Conservation (phyloP, 2,113 vertebrate species). For the Tychaedon coryphoeus region DNA sequence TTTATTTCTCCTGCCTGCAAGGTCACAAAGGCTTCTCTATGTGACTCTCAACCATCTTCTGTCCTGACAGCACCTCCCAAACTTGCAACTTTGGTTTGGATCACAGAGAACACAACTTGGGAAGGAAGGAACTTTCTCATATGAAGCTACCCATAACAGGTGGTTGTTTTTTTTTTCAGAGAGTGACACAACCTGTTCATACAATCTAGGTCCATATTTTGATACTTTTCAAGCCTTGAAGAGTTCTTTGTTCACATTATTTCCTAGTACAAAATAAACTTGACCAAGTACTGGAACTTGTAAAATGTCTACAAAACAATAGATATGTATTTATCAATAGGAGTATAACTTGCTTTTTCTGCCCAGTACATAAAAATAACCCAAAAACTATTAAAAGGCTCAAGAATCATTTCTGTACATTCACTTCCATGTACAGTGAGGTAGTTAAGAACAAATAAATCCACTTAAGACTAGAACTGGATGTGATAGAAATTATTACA, state of each 20-base stretch:
- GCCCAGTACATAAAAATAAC: neutral
- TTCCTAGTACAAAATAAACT: neutral
- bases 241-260: neutral
- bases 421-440: neutral
- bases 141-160: rapidly evolving
- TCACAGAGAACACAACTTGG: neutral
- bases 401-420: neutral
- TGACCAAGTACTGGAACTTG: neutral
- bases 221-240: neutral
- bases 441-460: neutral
- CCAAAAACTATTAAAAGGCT: neutral
- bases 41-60: rapidly evolving
- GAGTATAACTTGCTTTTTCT: neutral
- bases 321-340: neutral
- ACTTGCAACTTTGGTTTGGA: neutral
- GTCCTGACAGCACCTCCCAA: rapidly evolving
- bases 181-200: neutral
- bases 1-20: neutral
- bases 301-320: neutral
- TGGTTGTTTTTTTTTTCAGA: neutral
- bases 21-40: neutral
- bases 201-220: neutral
- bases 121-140: neutral
- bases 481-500: neutral
- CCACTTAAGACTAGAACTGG: neutral